A percentile compares a stretch with the other conserved stretches of the same genome.
These are phyloP conservation scores for Dolichotis patagonum DNA, from an alignment of 2,113 vertebrate species.

Conservation along the genomic window DNA sequence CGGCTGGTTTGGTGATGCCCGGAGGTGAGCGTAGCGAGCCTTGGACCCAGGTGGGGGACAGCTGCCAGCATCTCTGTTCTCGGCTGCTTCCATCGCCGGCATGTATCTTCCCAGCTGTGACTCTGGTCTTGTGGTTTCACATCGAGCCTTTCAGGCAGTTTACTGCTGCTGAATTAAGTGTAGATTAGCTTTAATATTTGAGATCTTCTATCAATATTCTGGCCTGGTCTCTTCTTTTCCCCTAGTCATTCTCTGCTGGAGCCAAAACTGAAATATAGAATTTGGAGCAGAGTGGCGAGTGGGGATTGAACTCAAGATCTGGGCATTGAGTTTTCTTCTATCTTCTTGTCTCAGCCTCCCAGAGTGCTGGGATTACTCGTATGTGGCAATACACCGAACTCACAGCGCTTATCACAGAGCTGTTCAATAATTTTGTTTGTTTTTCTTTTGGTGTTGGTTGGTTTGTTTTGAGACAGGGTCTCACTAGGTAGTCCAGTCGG, in stretches of 20 bases:
- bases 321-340: background rate
- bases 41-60: background rate
- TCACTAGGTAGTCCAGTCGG: background rate
- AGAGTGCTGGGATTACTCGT: background rate
- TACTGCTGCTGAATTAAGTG: background rate
- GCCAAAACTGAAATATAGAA: background rate
- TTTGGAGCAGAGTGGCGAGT: background rate
- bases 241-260: background rate
- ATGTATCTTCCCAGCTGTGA: background rate
- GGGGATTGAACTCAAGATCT: background rate
- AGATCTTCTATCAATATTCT: background rate
- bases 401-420: background rate
- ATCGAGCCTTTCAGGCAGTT: background rate
- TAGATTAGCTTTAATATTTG: background rate
- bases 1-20: no score
- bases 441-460: background rate
- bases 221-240: constrained; percentile 21
- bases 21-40: no score
- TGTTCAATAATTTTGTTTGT: background rate
- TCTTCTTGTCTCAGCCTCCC: background rate
- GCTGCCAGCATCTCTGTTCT: background rate
- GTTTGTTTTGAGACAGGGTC: background rate
- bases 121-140: background rate
- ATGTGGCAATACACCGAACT: background rate
- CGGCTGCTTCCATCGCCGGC: background rate